Conservation (phyloP, 2,888 invertebrate species). For the Caenorhabditis auriculariae region DNA sequence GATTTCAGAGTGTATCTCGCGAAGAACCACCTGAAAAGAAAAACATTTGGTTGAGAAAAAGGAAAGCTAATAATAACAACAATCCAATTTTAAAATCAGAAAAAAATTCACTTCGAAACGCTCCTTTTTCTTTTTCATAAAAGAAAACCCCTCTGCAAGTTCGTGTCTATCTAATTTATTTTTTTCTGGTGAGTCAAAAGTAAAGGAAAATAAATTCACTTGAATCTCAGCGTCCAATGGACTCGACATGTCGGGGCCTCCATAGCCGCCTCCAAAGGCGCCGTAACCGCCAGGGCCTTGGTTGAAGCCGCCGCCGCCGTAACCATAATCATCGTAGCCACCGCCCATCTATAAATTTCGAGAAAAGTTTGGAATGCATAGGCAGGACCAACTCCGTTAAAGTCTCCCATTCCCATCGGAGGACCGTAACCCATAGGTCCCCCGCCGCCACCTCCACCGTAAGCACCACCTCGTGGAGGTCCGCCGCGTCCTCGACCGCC, state of each 20-base stretch:
- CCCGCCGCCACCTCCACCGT: conserved; percentile 3
- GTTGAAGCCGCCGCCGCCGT: conserved; percentile 6
- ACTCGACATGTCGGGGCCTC: conserved; percentile 32
- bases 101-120: too few relatives aligned
- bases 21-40: conserved; percentile 43
- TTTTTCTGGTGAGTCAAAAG: not conserved
- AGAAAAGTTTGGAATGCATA: too few relatives aligned
- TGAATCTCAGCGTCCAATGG: conserved; percentile 61
- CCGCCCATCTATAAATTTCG: too few relatives aligned
- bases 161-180: not conserved
- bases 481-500: conserved; percentile 3
- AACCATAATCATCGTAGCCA: too few relatives aligned
- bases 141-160: too few relatives aligned
- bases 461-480: conserved; percentile 2
- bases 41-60: too few relatives aligned
- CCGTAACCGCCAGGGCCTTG: conserved; percentile 19
- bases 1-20: conserved; percentile 58
- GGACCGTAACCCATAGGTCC: conserved; percentile 1
- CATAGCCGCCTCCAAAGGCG: conserved; percentile 12
- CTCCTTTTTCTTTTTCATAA: too few relatives aligned
- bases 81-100: too few relatives aligned
- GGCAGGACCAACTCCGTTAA: conserved; percentile 1
- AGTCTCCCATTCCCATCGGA: conserved; percentile 8
- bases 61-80: not conserved
- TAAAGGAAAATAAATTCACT: conserved; percentile 2